Evolutionary conservation across 2,113 vertebrate genomes (phyloP), one percentile per base, ranked within the genome.

Genomic region (Orycteropus afer): DNA sequence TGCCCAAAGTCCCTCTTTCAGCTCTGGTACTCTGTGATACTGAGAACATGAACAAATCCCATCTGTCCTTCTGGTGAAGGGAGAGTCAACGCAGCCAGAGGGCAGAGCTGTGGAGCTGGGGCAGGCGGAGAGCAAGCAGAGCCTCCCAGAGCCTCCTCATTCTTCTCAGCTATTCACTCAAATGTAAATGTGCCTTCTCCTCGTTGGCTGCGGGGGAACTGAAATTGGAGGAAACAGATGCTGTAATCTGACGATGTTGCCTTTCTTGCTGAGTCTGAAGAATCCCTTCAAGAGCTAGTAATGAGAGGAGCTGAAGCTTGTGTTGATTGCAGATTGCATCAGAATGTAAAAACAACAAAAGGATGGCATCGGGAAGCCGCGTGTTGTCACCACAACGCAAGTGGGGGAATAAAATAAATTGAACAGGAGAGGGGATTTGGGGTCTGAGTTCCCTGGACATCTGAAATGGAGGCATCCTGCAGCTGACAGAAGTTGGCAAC

Each of bases 261-360:
- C 96, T 96, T 97, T 98, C 98, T 98, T 98, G 98, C 98, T 98
- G 98, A 98, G 97, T 98, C 98, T 98, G 98, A 97, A 98, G 98
- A 98, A 98, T 96, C 97, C 97, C 97, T 98, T 98, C 98, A 98
- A 98, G 98, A 98, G 98, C 97, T 88, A 92, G 97, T 98, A 98
- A 98, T 98, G 98, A 98, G 98, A 98, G 97, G 95, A 63, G 45
- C 98, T 98, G 97, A 97, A 96, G 97, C 97, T 95, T 13, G 88
- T 90, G 80, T 97, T 98, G 98, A 98, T 96, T 98, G 95, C 98
- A 97, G 97, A 95, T 96, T 90, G 91, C 96, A 90, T 67, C 97
- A 92, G 97, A 97, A 98, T 97, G 97, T 93, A 63, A 97, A 98
- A 85, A 97, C 96, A 93, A 98, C 91, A 79, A 97, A 98, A 97